A percentile compares a stretch with the other conserved stretches of the same genome.
phyloP scores from a whole-genome alignment of 2,113 vertebrate species.

The Patagioenas fasciata region DNA sequence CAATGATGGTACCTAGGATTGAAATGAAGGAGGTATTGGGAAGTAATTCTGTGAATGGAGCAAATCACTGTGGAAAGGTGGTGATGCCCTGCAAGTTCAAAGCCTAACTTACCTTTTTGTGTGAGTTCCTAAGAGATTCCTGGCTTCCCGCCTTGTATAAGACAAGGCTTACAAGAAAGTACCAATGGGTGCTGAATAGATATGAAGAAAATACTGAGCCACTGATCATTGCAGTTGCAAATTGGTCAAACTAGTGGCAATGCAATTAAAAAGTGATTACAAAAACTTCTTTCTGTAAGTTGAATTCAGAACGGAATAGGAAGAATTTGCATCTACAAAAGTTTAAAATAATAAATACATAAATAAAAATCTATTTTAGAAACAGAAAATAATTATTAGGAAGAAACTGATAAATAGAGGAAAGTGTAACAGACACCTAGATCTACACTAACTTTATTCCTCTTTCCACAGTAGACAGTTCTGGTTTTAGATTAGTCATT shows the following conservation, averaged over 20 bases:
- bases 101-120: neutral
- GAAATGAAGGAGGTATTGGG: neutral
- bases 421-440: neutral
- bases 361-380: neutral
- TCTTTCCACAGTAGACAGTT: neutral
- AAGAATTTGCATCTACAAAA: neutral
- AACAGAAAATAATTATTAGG: neutral
- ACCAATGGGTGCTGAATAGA: fast-evolving
- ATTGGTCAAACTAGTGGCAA: neutral
- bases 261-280: neutral
- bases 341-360: neutral
- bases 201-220: neutral
- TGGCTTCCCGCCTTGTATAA: neutral
- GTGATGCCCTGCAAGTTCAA: neutral
- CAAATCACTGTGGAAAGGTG: neutral
- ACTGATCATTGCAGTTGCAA: neutral
- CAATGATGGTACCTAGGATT: neutral
- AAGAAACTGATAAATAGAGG: neutral
- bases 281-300: neutral
- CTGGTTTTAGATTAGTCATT: neutral
- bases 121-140: neutral
- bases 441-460: neutral
- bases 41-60: neutral
- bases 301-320: neutral
- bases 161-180: neutral